Evolutionary conservation across 2,888 invertebrate genomes (phyloP), one percentile per base, ranked within the genome.

Genomic region (Tanytarsus gracilentus): DNA sequence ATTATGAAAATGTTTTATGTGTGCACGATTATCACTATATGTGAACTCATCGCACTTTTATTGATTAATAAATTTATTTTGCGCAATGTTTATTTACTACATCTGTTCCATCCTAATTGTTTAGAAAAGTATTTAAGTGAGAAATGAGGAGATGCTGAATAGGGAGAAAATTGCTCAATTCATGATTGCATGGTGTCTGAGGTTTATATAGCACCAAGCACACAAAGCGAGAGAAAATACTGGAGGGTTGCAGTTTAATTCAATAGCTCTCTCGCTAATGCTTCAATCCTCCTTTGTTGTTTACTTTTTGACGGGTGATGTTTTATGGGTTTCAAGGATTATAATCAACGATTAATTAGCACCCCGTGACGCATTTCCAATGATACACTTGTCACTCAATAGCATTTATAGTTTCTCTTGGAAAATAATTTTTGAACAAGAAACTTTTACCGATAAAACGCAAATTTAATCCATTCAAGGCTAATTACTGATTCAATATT

Each of bases 251-350:
- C n/a, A 4, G 33, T 33, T 33, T 5, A 11, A 33, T 33, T 33
- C 9, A 11, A 11, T n/a, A 11, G 9, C 9, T 29, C 9, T 29
- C 9, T 29, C 9, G 29, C 29, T 29, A 33, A 33, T 4, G 9
- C 11, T n/a, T n/a, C n/a, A 36, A 11, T 8, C 18, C 7, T 44
- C 3, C 21, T 44, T 23, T 55, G n/a, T 40, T 36, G 23, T 48
- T 58, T 48, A 21, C 44, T 14, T 44, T 44, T 58, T 44, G 40
- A 55, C 40, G 25, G 55, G 40, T 58, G 48, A 58, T 48, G 48
- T 48, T 58, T 58, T 58, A 58, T 58, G 58, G 58, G 48, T 58
- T 58, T 58, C 58, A 58, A 58, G 48, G 58, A 58, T 58, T 44
- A 44, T 44, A 44, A 44, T 44, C 44, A 44, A 44, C 44, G 44